phyloP scores from a whole-genome alignment of 2,113 vertebrate genomes.

The Sminthopsis crassicaudata region DNA sequence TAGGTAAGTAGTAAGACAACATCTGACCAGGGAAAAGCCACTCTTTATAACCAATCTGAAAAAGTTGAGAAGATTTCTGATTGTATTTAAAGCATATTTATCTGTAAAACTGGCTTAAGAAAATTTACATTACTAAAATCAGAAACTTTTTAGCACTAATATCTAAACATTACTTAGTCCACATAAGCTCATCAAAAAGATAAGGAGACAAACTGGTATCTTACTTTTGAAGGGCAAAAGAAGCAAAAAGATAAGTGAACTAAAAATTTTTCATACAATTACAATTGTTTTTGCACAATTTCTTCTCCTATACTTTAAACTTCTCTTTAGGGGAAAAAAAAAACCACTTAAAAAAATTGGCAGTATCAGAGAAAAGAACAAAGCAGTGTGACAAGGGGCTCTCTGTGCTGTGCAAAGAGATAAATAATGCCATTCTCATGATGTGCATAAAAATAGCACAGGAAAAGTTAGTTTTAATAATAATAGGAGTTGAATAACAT shows the following conservation, averaged over 20 bases:
- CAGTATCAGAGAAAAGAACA: conserved; percentile 44
- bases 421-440: conserved; percentile 14
- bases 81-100: neutral
- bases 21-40: conserved; percentile 2
- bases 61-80: conserved; percentile 18
- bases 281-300: conserved; percentile 19
- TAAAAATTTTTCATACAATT: conserved; percentile 17
- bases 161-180: conserved; percentile 39
- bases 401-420: conserved; percentile 26
- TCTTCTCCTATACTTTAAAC: conserved; percentile 48
- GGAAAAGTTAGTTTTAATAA: conserved; percentile 47
- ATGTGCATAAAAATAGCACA: conserved; percentile 48
- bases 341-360: conserved; percentile 49
- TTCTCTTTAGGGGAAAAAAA: conserved; percentile 51
- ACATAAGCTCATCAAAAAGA: conserved; percentile 49
- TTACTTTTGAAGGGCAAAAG: conserved; percentile 43
- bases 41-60: conserved; percentile 35
- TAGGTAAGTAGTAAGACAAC: conserved; percentile 18
- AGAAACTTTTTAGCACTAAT: conserved; percentile 46
- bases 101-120: conserved; percentile 57
- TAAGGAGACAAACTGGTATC: conserved; percentile 32
- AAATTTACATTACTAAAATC: conserved; percentile 39
- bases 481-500: conserved; percentile 34
- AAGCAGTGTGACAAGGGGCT: conserved; percentile 41
- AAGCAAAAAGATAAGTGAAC: conserved; percentile 42